These are phyloP conservation scores for Conistra vaccinii DNA, from an alignment of 2,888 invertebrate species.

Conservation along the genomic window DNA sequence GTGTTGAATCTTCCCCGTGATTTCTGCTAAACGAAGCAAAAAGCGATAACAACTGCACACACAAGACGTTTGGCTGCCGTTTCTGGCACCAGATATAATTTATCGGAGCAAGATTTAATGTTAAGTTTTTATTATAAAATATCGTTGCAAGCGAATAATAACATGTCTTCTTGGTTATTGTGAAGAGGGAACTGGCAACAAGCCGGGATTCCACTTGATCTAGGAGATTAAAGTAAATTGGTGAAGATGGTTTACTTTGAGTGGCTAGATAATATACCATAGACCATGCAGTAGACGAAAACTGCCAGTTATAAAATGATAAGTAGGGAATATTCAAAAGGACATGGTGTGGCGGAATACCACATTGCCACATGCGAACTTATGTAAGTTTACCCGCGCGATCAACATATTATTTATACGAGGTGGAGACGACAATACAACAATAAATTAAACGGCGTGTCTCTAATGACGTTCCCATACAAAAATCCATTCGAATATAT, in stretches of 20 bases:
- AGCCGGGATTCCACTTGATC: constrained; percentile 26
- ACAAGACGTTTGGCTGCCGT: constrained; percentile 63
- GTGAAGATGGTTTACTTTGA: background rate
- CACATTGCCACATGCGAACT: no score
- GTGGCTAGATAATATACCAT: background rate
- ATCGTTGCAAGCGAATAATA: constrained; percentile 23
- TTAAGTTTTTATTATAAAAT: constrained; percentile 47
- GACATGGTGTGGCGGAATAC: no score
- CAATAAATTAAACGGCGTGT: no score
- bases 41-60: constrained; percentile 68
- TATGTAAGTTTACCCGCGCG: no score
- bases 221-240: constrained; percentile 18
- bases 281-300: background rate
- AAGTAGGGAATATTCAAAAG: background rate
- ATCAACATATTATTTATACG: no score
- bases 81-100: constrained; percentile 52
- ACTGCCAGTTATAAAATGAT: background rate
- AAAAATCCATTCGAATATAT: no score
- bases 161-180: constrained; percentile 37
- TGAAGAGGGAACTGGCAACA: constrained; percentile 32
- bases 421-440: no score
- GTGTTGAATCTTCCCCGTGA: constrained; percentile 47
- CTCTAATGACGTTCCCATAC: no score
- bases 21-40: constrained; percentile 68
- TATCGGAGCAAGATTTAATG: constrained; percentile 50